phyloP scores from a whole-genome alignment of 2,113 vertebrate genomes.

The Gallinago media region DNA sequence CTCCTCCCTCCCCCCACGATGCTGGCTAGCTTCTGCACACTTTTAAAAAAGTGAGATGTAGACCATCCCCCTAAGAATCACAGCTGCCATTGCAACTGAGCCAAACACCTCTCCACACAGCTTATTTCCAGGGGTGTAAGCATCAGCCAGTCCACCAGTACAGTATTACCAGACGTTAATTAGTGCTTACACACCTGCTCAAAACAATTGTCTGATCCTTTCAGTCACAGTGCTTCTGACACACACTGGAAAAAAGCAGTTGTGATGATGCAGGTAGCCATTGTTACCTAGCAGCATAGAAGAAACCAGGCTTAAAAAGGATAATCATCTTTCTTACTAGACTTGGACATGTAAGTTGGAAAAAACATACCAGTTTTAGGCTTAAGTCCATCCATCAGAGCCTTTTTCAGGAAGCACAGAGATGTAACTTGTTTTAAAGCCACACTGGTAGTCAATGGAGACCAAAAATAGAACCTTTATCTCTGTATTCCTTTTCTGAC shows the following conservation, averaged over 20 bases:
- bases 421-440: neutral
- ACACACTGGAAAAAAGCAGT: neutral
- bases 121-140: neutral
- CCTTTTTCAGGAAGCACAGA: neutral
- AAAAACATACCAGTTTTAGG: neutral
- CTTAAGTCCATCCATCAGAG: neutral
- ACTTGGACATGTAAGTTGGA: neutral
- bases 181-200: neutral
- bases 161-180: neutral
- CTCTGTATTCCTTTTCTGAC: fast-evolving
- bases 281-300: neutral
- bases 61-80: neutral
- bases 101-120: neutral
- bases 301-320: neutral
- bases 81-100: neutral
- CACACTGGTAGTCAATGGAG: neutral
- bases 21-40: neutral
- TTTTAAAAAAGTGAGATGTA: neutral
- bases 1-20: neutral
- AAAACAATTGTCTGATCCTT: neutral
- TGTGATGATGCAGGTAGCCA: neutral
- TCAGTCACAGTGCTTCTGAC: neutral
- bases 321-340: neutral
- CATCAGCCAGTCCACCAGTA: neutral
- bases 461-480: neutral